A percentile compares a stretch with the other conserved stretches of the same genome.
Evolutionary conservation across 2,888 invertebrate genomes (phyloP).

Genomic region (Dioctria linearis): DNA sequence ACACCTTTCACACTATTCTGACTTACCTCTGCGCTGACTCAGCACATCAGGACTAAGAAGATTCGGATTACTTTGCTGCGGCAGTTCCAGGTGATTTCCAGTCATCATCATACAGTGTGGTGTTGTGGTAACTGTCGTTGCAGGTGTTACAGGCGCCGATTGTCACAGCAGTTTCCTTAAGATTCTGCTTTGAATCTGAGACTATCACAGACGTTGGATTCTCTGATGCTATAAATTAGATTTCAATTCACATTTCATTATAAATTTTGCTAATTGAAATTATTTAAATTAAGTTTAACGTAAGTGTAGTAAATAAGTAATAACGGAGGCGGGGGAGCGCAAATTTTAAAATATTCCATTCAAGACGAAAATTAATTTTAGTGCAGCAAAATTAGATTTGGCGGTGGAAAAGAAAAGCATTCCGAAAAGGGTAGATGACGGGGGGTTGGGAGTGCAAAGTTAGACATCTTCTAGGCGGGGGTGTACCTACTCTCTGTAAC

Average conservation of each 20-base stretch:
- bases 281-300: slow-evolving; percentile 26
- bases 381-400: slow-evolving; percentile 43
- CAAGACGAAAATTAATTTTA: slow-evolving; percentile 47
- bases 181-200: slow-evolving; percentile 70
- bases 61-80: slow-evolving; percentile 82
- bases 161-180: slow-evolving; percentile 71
- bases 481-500: not conserved
- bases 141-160: slow-evolving; percentile 71
- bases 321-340: slow-evolving; percentile 5
- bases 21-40: slow-evolving; percentile 77
- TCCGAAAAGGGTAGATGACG: not conserved
- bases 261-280: slow-evolving; percentile 17
- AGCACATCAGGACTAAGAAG: slow-evolving; percentile 86
- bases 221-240: slow-evolving; percentile 65
- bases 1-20: too few species aligned
- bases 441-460: slow-evolving; percentile 15
- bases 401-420: slow-evolving; percentile 11
- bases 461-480: slow-evolving; percentile 15
- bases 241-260: slow-evolving; percentile 34
- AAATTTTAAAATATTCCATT: slow-evolving; percentile 41
- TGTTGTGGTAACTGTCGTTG: slow-evolving; percentile 67
- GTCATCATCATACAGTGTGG: slow-evolving; percentile 71
- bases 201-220: slow-evolving; percentile 70
- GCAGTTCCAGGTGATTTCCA: slow-evolving; percentile 86
- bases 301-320: not conserved